Base-by-base conservation (phyloP, 2,797 vertebrate species). In the Atherinosoma microstoma region DNA sequence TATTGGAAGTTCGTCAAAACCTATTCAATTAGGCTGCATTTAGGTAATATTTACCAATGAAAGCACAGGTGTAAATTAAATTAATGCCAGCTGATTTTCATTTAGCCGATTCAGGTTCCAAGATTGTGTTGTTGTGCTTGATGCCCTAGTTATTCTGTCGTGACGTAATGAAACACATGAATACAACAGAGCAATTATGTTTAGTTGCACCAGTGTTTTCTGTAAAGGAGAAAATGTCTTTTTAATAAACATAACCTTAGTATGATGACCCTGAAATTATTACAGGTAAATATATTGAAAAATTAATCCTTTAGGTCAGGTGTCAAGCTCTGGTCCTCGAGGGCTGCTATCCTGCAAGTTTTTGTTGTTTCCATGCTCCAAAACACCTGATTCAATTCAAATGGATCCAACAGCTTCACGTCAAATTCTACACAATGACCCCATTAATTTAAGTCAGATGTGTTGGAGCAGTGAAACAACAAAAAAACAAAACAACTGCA, bases 31-130 rank as follows among this genome's bases (percentile, higher is more conserved):
- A 45, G 42, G 34, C 13, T 53, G 58, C 18, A 32, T 65, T 61
- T 70, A 66, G 38, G n/a, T 49, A n/a, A 51, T 64, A 29, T 13
- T 54, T 54, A 62, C 58, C 24, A 47, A 64, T 70, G 29, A 54
- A 72, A 24, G 16, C 30, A 66, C n/a, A 16, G 45, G 53, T 64
- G 62, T 47, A 56, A 67, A 70, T 58, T 22, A 58, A 67, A 60
- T 63, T 2, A 76, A 38, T 27, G 8, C 30, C 29, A 24, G 35
- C 38, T 45, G 35, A 27, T 40, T 64, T 58, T 35, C 10, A 51
- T 70, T 64, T 51, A 59, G 27, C 65, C 36, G 60, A 53, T 58
- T 40, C 40, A 32, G 51, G 27, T n/a, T 56, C 5, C 32, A 20
- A 6, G 24, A 7, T 18, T 5, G 22, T n/a, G n/a, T 4, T 42